A percentile compares a stretch with the other conserved stretches of the same genome.
Conservation (phyloP, 2,888 invertebrate genomes). For the Macaria liturata region DNA sequence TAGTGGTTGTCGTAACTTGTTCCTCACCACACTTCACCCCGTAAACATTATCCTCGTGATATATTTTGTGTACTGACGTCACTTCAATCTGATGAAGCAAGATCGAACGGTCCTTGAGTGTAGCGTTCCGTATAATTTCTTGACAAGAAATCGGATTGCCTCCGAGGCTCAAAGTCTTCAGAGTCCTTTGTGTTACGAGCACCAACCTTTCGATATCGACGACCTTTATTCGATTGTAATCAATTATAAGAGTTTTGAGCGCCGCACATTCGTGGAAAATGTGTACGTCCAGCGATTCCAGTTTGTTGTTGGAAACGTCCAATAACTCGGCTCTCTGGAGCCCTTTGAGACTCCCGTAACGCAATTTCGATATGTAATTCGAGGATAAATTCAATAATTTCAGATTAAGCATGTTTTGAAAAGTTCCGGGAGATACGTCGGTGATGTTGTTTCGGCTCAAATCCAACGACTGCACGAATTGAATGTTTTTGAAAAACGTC, state of each 20-base stretch:
- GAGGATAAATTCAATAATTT: constrained; percentile 64
- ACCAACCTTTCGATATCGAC: constrained; percentile 62
- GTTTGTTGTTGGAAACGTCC: constrained; percentile 66
- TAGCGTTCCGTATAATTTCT: constrained; percentile 54
- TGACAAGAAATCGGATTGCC: constrained; percentile 69
- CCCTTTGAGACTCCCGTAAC: constrained; percentile 67
- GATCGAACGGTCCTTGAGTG: constrained; percentile 42
- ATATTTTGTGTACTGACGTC: constrained; percentile 68
- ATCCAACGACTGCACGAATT: constrained; percentile 58
- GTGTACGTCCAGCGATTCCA: constrained; percentile 57
- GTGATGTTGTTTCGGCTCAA: constrained; percentile 60
- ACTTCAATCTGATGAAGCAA: constrained; percentile 51
- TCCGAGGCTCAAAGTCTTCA: constrained; percentile 63
- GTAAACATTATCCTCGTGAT: constrained; percentile 72
- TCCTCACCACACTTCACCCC: constrained; percentile 68
- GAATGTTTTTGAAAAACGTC: constrained; percentile 52
- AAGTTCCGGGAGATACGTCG: constrained; percentile 62
- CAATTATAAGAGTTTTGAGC: constrained; percentile 60
- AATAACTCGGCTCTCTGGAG: constrained; percentile 60
- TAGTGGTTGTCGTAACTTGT: constrained; percentile 27
- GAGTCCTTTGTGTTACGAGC: constrained; percentile 47
- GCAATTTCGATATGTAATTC: constrained; percentile 54
- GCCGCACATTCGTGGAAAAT: constrained; percentile 69
- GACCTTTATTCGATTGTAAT: constrained; percentile 64
- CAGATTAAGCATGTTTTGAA: constrained; percentile 58